Evolutionary conservation across 2,888 invertebrate species (phyloP).

Genomic region (Hypolimnas misippus): DNA sequence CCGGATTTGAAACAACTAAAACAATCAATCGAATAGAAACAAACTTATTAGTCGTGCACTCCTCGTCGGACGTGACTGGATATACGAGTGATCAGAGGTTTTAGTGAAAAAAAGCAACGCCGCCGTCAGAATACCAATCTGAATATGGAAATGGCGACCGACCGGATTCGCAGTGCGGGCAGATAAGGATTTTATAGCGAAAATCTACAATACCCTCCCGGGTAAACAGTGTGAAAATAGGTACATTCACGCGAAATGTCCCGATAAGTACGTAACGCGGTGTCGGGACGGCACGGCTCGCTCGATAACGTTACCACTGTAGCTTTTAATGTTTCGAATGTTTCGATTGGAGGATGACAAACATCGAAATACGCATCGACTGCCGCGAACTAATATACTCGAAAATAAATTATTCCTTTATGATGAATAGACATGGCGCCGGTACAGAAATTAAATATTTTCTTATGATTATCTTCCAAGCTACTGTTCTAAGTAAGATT

Average conservation of each 20-base stretch:
- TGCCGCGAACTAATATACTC: conserved; percentile 46
- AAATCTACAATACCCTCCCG: conserved; percentile 56
- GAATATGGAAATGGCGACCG: conserved; percentile 73
- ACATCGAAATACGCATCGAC: conserved; percentile 27
- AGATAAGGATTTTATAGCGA: conserved; percentile 77
- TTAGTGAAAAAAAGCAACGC: conserved; percentile 47
- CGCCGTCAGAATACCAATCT: conserved; percentile 60
- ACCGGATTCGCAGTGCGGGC: conserved; percentile 73
- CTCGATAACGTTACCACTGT: conserved; percentile 34
- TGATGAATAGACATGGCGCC: conserved; percentile 36
- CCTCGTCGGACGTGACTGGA: conserved; percentile 54
- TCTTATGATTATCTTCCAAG: conserved; percentile 42
- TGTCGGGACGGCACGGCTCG: conserved; percentile 27
- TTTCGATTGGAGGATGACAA: conserved; percentile 33
- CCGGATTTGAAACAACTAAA: conserved; percentile 33
- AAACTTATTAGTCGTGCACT: conserved; percentile 53
- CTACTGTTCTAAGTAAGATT: no score
- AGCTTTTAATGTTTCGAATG: conserved; percentile 40
- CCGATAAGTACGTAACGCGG: conserved; percentile 55
- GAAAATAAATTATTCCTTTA: conserved; percentile 58
- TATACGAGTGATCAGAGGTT: conserved; percentile 47
- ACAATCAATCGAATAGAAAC: conserved; percentile 52
- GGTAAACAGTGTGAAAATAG: conserved; percentile 57
- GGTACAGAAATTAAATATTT: conserved; percentile 49
- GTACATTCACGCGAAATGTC: conserved; percentile 54